Evolutionary conservation across 2,113 vertebrate species (phyloP).

Genomic region (Stigmatopora nigra): DNA sequence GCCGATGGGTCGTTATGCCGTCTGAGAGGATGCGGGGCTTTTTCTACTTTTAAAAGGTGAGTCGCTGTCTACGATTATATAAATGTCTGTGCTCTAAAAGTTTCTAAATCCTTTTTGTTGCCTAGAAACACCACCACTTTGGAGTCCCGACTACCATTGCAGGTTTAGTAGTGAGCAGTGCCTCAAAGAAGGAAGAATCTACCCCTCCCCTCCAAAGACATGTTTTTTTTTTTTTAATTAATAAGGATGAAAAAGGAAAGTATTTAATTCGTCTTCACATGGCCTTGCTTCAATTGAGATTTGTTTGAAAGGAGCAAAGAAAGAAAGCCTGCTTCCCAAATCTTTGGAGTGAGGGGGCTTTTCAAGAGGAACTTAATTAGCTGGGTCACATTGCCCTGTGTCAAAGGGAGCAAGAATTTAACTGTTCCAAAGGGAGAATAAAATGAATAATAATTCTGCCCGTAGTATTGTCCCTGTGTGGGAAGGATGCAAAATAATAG

Average conservation of each 20-base stretch:
- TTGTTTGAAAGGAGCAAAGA: conserved; percentile 32
- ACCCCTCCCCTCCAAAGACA: background rate
- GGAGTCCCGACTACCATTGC: conserved; percentile 49
- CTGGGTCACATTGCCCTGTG: conserved; percentile 67
- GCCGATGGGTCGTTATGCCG: conserved; percentile 9
- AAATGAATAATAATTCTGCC: conserved; percentile 1
- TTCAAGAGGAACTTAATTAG: conserved; percentile 56
- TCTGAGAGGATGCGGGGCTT: conserved; percentile 21
- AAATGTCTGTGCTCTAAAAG: conserved; percentile 38
- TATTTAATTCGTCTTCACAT: conserved; percentile 22
- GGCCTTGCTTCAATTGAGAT: conserved; percentile 48
- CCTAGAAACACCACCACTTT: conserved; percentile 57
- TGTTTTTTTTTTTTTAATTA: conserved; percentile 10
- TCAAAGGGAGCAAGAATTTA: conserved; percentile 10
- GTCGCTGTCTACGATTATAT: conserved; percentile 23
- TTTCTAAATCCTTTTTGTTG: conserved; percentile 63
- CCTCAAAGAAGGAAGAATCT: conserved; percentile 14
- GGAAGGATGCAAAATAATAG: conserved; percentile 1
- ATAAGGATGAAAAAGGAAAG: conserved; percentile 15
- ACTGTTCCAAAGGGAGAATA: conserved; percentile 4
- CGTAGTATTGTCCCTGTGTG: background rate
- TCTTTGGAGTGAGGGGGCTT: conserved; percentile 45
- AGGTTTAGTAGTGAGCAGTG: conserved; percentile 17
- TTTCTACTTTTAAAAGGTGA: conserved; percentile 35
- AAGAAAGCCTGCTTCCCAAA: conserved; percentile 38